A percentile compares a stretch with the other conserved stretches of the same genome.
phyloP scores from a whole-genome alignment of 2,888 invertebrate species.

The Osmoderma eremita region DNA sequence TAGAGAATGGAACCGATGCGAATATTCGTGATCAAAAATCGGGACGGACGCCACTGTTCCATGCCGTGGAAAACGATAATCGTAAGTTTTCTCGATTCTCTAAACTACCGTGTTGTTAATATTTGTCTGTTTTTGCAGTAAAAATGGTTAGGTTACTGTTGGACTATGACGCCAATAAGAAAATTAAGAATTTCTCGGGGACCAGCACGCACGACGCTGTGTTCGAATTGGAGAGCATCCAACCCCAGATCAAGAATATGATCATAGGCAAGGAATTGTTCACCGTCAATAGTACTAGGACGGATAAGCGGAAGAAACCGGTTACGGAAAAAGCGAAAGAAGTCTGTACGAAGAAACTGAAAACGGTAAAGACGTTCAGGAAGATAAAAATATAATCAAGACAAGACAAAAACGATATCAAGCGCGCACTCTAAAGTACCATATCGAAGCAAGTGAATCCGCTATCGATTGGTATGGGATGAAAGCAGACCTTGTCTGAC shows the following conservation, averaged over 20 bases:
- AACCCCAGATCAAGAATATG: slow-evolving; percentile 60
- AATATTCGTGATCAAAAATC: slow-evolving; percentile 59
- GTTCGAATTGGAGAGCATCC: slow-evolving; percentile 57
- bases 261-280: slow-evolving; percentile 39
- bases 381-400: slow-evolving; percentile 16
- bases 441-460: background rate
- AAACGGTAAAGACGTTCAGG: slow-evolving; percentile 33
- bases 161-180: slow-evolving; percentile 60
- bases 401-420: background rate
- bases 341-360: slow-evolving; percentile 25
- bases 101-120: slow-evolving; percentile 60
- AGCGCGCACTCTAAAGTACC: background rate
- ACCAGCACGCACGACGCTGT: slow-evolving; percentile 59
- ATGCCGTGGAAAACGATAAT: slow-evolving; percentile 58
- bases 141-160: slow-evolving; percentile 60
- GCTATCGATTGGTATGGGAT: background rate
- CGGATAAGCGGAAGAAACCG: slow-evolving; percentile 30
- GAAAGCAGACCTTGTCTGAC: too few relatives aligned
- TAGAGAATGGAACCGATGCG: slow-evolving; percentile 51
- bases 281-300: slow-evolving; percentile 8
- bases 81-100: slow-evolving; percentile 53
- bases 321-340: slow-evolving; percentile 5
- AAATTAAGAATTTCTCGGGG: slow-evolving; percentile 58
- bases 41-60: slow-evolving; percentile 63
- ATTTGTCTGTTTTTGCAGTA: slow-evolving; percentile 52